Conservation (phyloP, 2,888 invertebrate species). For the Automeris io region DNA sequence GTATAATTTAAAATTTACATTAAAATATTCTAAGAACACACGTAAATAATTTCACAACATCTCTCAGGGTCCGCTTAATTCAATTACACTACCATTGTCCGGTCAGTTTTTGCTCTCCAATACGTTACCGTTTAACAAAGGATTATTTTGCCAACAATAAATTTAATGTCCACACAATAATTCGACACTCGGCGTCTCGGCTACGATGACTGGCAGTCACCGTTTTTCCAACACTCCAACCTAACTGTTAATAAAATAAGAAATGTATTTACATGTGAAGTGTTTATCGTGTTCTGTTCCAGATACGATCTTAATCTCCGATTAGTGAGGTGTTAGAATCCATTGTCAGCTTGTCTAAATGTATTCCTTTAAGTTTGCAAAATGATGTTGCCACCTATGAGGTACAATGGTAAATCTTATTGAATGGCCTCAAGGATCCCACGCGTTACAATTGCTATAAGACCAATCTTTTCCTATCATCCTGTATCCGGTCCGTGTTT, state of each 20-base stretch:
- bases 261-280: conserved; percentile 59
- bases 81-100: conserved; percentile 61
- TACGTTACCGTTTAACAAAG: conserved; percentile 49
- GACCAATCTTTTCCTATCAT: conserved; percentile 30
- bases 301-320: conserved; percentile 69
- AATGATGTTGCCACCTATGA: conserved; percentile 56
- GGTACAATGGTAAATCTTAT: conserved; percentile 34
- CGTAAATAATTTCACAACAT: conserved; percentile 23
- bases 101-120: conserved; percentile 49
- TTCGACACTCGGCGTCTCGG: conserved; percentile 24
- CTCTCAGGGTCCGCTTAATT: conserved; percentile 50
- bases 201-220: conserved; percentile 34
- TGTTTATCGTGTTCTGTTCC: conserved; percentile 55
- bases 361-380: conserved; percentile 24
- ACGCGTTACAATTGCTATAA: conserved; percentile 37
- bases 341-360: conserved; percentile 54
- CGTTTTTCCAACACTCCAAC: conserved; percentile 43
- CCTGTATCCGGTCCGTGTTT: conserved; percentile 35
- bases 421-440: conserved; percentile 50
- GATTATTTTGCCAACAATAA: conserved; percentile 73
- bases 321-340: conserved; percentile 51
- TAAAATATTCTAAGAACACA: conserved; percentile 30
- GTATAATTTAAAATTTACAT: not conserved
- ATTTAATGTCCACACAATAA: conserved; percentile 44
- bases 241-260: conserved; percentile 50